Evolutionary conservation across 35 echinoderm and acorn worm genomes (phyloP), one percentile per base, ranked within the genome.

Genomic region (Acanthaster planci): DNA sequence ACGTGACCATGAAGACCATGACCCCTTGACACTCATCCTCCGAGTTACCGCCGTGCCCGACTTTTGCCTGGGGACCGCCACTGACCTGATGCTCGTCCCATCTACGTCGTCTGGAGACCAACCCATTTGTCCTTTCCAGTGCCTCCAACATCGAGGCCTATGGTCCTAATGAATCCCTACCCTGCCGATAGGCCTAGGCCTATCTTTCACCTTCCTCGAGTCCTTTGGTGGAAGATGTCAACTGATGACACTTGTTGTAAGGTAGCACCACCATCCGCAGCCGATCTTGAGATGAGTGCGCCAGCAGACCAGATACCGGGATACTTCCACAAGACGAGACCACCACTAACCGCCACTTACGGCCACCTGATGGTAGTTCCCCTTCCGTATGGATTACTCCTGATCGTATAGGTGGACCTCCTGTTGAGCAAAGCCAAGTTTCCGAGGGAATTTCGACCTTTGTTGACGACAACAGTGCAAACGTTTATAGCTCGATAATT

Each of bases 111-210:
- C 42, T 47, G 42, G 12, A 47, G 42, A 47, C 42, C 42, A 47
- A 6, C 42, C 12, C 12, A 12, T 12, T 47, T 47, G 64, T 10
- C 64, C 22, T 72, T 26, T 72, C 29, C 64, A 27, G 64, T 47
- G 64, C 64, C 64, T 72, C 64, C 64, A 26, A 72, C 64, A 72
- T 72, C 64, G 64, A 72, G 64, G 64, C 64, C 2, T 7, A 19
- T 15, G 64, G 30, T 72, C 64, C 64, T 2, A 36, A 19, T 31
- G 64, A 26, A 72, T 26, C 23, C 14, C 64, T 34, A 27, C 64
- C 34, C 29, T 72, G 64, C 29, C 64, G 29, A 26, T 29, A n/a
- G n/a, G n/a, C n/a, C n/a, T n/a, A n/a, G n/a, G n/a, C n/a, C n/a
- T n/a, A 31, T 31, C 64, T 19, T 27, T 26, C 18, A 72, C 34